Base-by-base conservation (phyloP, 1,140 invertebrate genomes). In the Aphidius gifuensis region DNA sequence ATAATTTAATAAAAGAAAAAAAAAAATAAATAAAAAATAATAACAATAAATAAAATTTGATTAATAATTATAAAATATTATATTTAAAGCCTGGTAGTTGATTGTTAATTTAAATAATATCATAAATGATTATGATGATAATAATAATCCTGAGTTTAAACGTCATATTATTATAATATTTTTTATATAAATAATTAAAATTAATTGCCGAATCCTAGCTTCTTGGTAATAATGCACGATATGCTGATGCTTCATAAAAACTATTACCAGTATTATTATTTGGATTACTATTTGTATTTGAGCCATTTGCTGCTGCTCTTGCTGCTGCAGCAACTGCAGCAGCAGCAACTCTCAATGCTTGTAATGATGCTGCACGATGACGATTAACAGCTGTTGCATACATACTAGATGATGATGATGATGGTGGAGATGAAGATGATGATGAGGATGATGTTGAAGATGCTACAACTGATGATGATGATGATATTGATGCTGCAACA, bases 171-270 rank as follows among this genome's bases (percentile, higher is more conserved):
- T 32, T 55, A 38, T 50, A 16, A 16, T 21, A 6, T 9, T 54
- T 5, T 54, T 47, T 6, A 48, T 5, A 38, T 45, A n/a, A 32
- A 3, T 46, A 45, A 9, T 32, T 32, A 3, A 32, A 32, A 32
- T 32, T 32, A 32, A 32, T 32, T 32, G 9, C 51, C 61, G 42
- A 38, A 55, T 56, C 64, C 67, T 76, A 77, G 68, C 75, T 77
- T 64, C 76, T 74, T 43, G 75, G 75, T 60, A 77, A 58, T 40
- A 77, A 69, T 23, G 75, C 75, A 16, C 76, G 71, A 62, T 77
- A 77, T 55, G 73, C 70, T 32, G 75, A 74, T 54, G 74, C 73
- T 58, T 77, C 75, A 62, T 75, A 77, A 64, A 77, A 76, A 49
- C 70, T 56, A 6, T 53, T 53, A 4, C 43, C 46, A 9, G 23